Evolutionary conservation across 1,140 invertebrate genomes (phyloP).

Genomic region (Lordiphosa stackelbergi): DNA sequence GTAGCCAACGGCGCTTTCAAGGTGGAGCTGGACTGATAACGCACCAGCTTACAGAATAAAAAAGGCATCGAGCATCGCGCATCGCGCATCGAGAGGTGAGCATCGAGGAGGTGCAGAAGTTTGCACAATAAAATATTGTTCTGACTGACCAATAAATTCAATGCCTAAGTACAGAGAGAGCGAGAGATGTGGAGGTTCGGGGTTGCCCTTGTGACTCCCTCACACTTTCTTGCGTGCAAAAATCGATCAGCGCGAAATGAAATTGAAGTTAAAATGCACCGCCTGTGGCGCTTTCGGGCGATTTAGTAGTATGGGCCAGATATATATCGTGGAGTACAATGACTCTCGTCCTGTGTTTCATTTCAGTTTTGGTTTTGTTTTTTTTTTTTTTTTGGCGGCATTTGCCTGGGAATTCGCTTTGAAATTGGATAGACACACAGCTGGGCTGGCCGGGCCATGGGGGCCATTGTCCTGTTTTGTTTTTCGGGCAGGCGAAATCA

Average conservation of each 20-base stretch:
- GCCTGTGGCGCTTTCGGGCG: constrained; percentile 44
- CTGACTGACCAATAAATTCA: constrained; percentile 66
- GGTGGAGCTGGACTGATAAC: constrained; percentile 60
- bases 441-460: background rate
- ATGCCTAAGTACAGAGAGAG: constrained; percentile 58
- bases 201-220: constrained; percentile 43
- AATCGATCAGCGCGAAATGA: constrained; percentile 73
- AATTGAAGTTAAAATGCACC: constrained; percentile 67
- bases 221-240: constrained; percentile 70
- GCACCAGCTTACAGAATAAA: constrained; percentile 30
- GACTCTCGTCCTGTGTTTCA: constrained; percentile 3
- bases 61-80: background rate
- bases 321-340: constrained; percentile 11
- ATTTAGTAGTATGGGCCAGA: constrained; percentile 26
- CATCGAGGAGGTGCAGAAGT: constrained; percentile 59
- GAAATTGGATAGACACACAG: constrained; percentile 53
- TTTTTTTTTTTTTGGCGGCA: constrained; percentile 28
- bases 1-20: constrained; percentile 63
- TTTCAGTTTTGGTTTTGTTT: background rate
- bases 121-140: constrained; percentile 67
- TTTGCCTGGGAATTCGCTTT: constrained; percentile 69
- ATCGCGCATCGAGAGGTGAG: background rate
- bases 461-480: constrained; percentile 7
- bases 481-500: constrained; percentile 49
- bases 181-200: background rate